Conservation (phyloP, 1,140 invertebrate genomes). For the Cherax destructor region DNA sequence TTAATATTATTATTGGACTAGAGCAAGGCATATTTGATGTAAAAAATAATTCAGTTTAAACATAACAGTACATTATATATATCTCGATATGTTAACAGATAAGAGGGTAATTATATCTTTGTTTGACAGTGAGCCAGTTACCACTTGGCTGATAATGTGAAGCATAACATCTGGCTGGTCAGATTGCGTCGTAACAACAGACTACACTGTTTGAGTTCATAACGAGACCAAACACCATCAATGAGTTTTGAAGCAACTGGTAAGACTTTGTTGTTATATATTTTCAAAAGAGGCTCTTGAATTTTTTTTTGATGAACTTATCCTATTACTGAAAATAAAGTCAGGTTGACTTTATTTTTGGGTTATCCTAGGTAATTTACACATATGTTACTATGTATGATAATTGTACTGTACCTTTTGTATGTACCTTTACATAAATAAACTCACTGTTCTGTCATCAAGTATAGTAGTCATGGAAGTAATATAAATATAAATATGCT, state of each 20-base stretch:
- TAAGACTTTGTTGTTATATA: neutral
- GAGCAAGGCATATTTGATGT: too few relatives aligned
- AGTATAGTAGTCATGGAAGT: too few relatives aligned
- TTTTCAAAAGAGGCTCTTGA: neutral
- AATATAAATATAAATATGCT: too few relatives aligned
- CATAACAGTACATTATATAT: neutral
- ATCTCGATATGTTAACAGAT: neutral
- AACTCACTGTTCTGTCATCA: too few relatives aligned
- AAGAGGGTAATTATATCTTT: neutral
- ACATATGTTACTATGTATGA: neutral
- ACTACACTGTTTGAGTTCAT: neutral
- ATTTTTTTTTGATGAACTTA: neutral
- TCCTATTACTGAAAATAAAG: neutral
- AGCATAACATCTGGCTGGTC: neutral
- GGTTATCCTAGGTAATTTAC: neutral
- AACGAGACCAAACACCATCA: neutral
- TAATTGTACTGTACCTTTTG: too few relatives aligned
- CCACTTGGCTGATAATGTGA: neutral
- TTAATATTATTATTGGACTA: too few relatives aligned
- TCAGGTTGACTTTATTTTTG: too few relatives aligned
- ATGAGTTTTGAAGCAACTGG: slow-evolving; percentile 4
- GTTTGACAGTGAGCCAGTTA: neutral
- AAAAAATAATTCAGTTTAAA: too few relatives aligned
- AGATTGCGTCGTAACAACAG: neutral
- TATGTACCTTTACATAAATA: too few relatives aligned